Base-by-base conservation (phyloP, 2,113 vertebrate genomes). In the Oreochromis tanganicae region DNA sequence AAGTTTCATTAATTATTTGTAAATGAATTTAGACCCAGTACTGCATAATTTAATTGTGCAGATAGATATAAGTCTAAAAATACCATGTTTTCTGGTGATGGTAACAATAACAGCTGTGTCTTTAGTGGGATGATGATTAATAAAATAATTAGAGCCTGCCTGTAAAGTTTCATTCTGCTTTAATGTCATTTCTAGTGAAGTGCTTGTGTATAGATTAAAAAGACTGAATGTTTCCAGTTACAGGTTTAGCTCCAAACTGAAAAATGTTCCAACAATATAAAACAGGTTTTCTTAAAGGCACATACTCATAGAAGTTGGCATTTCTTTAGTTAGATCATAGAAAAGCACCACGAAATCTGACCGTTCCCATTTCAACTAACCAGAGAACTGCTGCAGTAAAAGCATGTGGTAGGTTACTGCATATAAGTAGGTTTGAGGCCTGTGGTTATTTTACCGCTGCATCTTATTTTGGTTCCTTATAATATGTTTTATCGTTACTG, bases 371-470 rank as follows among this genome's bases (percentile, higher is more conserved):
- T 66, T 66, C 17, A 66, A 12, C 61, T 66, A 36, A 38, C 17
- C 61, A 36, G 61, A 38, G 61, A 38, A 34, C 63, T 71, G 36
- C 63, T 71, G 7, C 63, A 41, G 19, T 36, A 36, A 36, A 66
- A 38, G 32, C 32, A 38, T 12, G 11, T 14, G 34, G 4, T 21
- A 68, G 36, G 61, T 66, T 36, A 12, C 2, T 66, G 61, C 5
- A 66, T 19, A 10, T n/a, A 66, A 7, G 32, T 36, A 36, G 59
- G 32, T 66, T 66, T 12, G 1, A 36, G 32, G 32, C 32, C 9
- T n/a, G 9, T 66, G 61, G 1, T 36, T 36, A 0, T 0, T 36
- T 66, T 0, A 63, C 61, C 38, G 17, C 32, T 38, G 5, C 32
- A 0, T 38, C 2, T 38, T 36, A 3, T 66, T 66, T 66, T 34